Evolutionary conservation across 2,797 vertebrate species (phyloP), one percentile per base, ranked within the genome.

Genomic region (Arnoldichthys spilopterus): DNA sequence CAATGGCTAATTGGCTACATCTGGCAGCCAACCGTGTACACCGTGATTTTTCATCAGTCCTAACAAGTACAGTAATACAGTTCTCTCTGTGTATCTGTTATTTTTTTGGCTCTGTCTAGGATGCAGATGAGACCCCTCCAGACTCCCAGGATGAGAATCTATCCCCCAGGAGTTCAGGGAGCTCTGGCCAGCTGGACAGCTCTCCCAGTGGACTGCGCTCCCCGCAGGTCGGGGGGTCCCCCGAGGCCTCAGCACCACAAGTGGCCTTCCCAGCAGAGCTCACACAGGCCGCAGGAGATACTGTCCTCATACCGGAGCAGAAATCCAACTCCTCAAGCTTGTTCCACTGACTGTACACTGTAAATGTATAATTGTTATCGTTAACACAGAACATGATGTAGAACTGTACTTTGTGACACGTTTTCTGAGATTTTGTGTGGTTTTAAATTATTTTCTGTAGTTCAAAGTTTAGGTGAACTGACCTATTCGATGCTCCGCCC

Each of bases 241-340:
- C 20, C 49, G 70, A 45, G 53, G 28, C 30, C 66, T 13, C 4
- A 11, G 45, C 67, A 84, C 67, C 37, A 40, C 69, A 0, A 11
- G 5, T 0, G 64, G 66, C 7, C 43, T 49, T 51, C 43, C 26
- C 76, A 37, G 20, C 69, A 32, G 13, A 20, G 58, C 58, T 59
- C 78, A 13, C 71, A 53, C 67, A 78, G 1, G 64, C 77, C 62
- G 67, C 83, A 1, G 82, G 74, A 2, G 51, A 77, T 3, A 11
- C 58, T 0, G 2, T 40, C 49, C 75, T 54, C n/a, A 51, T 72
- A n/a, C 54, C 59, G 16, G 66, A 54, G 13, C 28, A 12, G 28
- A 4, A 32, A 59, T 59, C 9, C 12, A 15, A 11, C 26, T 30
- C 22, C 12, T 1, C 4, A 15, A 30, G 5, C 13, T 4, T 26